These are phyloP conservation scores for Aphidius colemani DNA, from an alignment of 2,888 invertebrate genomes.

Conservation along the genomic window DNA sequence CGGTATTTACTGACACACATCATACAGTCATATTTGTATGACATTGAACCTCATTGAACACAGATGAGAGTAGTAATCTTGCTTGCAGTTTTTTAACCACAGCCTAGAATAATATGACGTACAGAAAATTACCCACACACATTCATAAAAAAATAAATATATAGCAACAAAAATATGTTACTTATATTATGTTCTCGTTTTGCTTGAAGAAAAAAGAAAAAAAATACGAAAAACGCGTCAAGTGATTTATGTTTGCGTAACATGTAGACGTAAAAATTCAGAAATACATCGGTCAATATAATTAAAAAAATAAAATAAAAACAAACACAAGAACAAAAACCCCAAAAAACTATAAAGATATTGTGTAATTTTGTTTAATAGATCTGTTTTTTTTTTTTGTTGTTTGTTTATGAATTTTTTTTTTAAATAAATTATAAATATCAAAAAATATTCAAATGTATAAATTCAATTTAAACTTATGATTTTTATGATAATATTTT, in stretches of 20 bases:
- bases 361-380: too few relatives aligned
- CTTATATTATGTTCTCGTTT: too few relatives aligned
- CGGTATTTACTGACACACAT: too few relatives aligned
- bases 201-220: not conserved
- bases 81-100: too few relatives aligned
- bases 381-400: not conserved
- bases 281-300: not conserved
- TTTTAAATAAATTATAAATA: too few relatives aligned
- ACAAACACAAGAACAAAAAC: not conserved
- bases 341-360: too few relatives aligned
- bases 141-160: not conserved
- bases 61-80: not conserved
- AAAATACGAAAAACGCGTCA: not conserved
- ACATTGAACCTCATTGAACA: slow-evolving; percentile 14
- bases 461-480: too few relatives aligned
- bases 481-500: too few relatives aligned
- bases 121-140: not conserved
- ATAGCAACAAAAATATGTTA: too few relatives aligned
- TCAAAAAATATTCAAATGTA: too few relatives aligned
- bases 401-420: not conserved
- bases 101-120: not conserved
- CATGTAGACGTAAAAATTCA: not conserved
- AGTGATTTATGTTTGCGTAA: not conserved
- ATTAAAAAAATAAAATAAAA: not conserved
- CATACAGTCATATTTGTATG: not conserved